Evolutionary conservation across 1,140 invertebrate genomes (phyloP).

Genomic region (Macrostomum lignano): DNA sequence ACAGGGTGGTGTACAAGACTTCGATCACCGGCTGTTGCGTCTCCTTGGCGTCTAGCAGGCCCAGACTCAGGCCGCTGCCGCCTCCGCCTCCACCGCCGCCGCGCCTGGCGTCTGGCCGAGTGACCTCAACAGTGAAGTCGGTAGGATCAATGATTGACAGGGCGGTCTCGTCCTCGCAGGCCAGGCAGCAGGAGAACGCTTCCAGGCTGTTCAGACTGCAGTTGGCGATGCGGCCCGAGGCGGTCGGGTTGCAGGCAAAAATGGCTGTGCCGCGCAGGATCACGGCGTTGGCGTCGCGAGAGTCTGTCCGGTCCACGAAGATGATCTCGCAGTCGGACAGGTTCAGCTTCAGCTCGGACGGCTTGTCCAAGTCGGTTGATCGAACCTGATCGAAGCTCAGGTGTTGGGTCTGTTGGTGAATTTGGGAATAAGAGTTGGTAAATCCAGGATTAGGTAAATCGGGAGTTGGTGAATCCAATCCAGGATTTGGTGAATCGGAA

Average conservation of each 20-base stretch:
- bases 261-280: constrained; percentile 64
- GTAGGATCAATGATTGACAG: constrained; percentile 80
- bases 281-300: constrained; percentile 59
- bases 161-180: constrained; percentile 65
- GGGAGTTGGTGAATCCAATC: too few species aligned
- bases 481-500: too few species aligned
- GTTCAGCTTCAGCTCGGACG: constrained; percentile 63
- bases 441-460: too few species aligned
- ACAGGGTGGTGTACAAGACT: too few species aligned
- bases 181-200: constrained; percentile 66
- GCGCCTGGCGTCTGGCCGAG: constrained; percentile 9
- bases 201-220: constrained; percentile 65
- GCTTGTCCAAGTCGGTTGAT: constrained; percentile 14
- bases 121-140: constrained; percentile 34
- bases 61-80: too few species aligned
- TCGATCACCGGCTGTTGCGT: too few species aligned
- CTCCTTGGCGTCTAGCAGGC: too few species aligned
- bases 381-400: too few species aligned
- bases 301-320: constrained; percentile 56
- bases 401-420: too few species aligned
- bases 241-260: constrained; percentile 43
- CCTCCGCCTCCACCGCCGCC: too few species aligned
- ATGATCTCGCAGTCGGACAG: constrained; percentile 78
- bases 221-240: constrained; percentile 43
- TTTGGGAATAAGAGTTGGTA: too few species aligned